phyloP scores from a whole-genome alignment of 2,113 vertebrate species.

The Rattus rattus region DNA sequence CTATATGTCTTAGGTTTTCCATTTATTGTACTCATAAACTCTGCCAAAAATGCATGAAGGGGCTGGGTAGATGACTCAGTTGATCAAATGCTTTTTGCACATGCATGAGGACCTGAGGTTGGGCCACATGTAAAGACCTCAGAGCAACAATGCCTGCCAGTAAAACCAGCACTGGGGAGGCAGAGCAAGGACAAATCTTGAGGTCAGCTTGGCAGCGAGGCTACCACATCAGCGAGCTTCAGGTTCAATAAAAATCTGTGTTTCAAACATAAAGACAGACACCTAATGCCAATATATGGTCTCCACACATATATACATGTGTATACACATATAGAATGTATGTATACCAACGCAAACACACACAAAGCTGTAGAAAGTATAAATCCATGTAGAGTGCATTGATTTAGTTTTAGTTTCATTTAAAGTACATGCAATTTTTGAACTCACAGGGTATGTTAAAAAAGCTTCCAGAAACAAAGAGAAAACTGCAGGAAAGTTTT shows the following conservation, averaged over 20 bases:
- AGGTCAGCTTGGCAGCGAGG: background rate
- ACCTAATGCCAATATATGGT: background rate
- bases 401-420: background rate
- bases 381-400: background rate
- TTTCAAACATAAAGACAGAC: background rate
- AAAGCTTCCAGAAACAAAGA: conserved; percentile 10
- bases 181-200: background rate
- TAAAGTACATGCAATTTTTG: background rate
- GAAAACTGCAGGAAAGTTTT: background rate
- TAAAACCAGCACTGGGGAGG: background rate
- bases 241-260: background rate
- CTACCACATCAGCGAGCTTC: background rate
- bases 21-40: background rate
- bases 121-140: background rate
- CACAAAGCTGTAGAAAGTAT: background rate
- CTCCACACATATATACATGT: background rate
- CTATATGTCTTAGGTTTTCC: background rate
- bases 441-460: conserved; percentile 6
- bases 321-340: background rate
- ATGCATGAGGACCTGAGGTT: background rate
- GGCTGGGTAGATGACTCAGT: background rate
- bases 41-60: background rate
- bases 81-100: background rate
- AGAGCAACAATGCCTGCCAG: background rate
- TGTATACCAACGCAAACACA: background rate